phyloP scores from a whole-genome alignment of 2,888 invertebrate species.

The Machimus atricapillus region DNA sequence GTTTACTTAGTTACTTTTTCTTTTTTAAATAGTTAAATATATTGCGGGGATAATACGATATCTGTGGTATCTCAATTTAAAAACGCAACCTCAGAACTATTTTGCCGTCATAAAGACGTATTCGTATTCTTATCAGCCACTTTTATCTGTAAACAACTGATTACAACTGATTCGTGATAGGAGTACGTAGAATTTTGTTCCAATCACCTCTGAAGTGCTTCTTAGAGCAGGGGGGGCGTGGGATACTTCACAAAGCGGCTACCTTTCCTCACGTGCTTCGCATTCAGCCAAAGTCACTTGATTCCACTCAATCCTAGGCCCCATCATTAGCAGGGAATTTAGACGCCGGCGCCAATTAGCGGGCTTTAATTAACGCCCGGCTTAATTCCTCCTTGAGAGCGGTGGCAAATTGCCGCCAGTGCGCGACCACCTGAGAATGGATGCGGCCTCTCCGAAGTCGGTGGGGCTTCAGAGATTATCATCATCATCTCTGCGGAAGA shows the following conservation, averaged over 20 bases:
- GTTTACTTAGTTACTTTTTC: no score
- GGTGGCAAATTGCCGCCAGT: neutral
- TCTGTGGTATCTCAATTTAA: no score
- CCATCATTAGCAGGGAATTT: neutral
- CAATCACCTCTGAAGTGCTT: neutral
- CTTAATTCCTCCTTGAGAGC: neutral
- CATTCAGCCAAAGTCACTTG: neutral
- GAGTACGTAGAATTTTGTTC: neutral
- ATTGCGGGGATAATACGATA: no score
- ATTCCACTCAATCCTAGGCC: neutral
- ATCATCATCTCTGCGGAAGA: neutral
- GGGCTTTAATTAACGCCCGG: neutral
- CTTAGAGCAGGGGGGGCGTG: neutral
- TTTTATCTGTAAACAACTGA: neutral
- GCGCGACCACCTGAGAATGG: neutral
- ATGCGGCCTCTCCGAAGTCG: neutral
- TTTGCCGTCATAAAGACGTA: no score
- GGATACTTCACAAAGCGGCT: neutral
- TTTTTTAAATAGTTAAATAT: no score
- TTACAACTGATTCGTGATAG: neutral
- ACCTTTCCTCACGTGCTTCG: neutral
- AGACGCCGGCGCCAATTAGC: neutral
- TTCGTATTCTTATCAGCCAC: neutral
- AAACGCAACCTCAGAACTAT: no score
- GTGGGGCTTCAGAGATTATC: neutral